Conservation (phyloP, 1,140 invertebrate genomes). For the Aphis craccivora region DNA sequence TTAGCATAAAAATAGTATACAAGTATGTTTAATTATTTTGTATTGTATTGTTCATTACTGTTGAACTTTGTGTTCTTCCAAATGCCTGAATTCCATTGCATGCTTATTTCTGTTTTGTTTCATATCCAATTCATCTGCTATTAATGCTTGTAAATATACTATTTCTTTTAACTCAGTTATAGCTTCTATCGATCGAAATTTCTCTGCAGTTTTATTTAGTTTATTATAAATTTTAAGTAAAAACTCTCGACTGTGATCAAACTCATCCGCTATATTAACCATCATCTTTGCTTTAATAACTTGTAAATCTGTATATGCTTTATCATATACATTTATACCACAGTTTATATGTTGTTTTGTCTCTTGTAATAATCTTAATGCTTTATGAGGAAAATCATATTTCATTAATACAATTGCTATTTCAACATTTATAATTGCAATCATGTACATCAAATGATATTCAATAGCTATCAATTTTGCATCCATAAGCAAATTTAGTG, state of each 20-base stretch:
- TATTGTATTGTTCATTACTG: constrained; percentile 40
- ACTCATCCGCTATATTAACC: constrained; percentile 27
- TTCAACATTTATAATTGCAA: constrained; percentile 78
- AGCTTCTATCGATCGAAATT: neutral
- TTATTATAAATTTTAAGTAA: constrained; percentile 36
- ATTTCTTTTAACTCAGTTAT: constrained; percentile 47
- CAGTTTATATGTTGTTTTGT: constrained; percentile 55
- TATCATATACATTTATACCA: constrained; percentile 45
- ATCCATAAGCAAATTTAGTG: constrained; percentile 72
- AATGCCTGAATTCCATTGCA: constrained; percentile 74
- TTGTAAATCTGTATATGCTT: constrained; percentile 47
- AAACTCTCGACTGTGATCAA: constrained; percentile 42
- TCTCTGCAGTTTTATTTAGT: neutral
- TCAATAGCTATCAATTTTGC: constrained; percentile 75
- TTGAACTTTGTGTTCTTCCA: constrained; percentile 70
- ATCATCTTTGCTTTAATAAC: constrained; percentile 38
- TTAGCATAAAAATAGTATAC: neutral
- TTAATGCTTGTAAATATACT: constrained; percentile 68
- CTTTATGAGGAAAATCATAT: constrained; percentile 54
- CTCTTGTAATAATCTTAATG: constrained; percentile 37
- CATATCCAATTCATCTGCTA: constrained; percentile 74
- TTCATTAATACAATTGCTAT: constrained; percentile 75
- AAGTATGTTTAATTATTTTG: constrained; percentile 12
- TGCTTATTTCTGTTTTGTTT: constrained; percentile 75
- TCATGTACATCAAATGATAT: constrained; percentile 78